phyloP scores from a whole-genome alignment of 2,888 invertebrate species.

The Epirrhoe alternata region DNA sequence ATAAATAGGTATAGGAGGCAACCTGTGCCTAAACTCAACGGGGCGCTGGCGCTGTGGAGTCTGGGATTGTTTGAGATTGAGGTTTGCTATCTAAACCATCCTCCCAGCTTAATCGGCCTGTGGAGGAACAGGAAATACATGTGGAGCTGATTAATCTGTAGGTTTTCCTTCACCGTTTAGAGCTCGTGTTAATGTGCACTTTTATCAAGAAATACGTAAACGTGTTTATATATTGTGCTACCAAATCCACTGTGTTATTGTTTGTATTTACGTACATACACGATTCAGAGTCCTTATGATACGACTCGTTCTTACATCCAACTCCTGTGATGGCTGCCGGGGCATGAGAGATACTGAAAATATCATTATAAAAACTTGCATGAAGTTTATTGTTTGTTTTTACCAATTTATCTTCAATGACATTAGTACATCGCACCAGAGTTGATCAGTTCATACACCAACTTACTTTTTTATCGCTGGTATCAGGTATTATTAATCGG shows the following conservation, averaged over 20 bases:
- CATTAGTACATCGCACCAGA: neutral
- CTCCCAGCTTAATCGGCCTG: too few species aligned
- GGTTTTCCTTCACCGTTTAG: too few species aligned
- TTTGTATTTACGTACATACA: constrained; percentile 77
- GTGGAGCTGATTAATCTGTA: too few species aligned
- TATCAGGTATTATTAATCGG: neutral
- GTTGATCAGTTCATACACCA: too few species aligned
- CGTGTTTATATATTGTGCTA: constrained; percentile 33
- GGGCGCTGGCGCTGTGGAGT: too few species aligned
- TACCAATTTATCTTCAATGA: neutral
- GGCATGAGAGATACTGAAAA: constrained; percentile 74
- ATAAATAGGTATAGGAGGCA: too few species aligned
- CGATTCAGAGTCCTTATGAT: constrained; percentile 74
- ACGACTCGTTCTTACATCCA: constrained; percentile 67
- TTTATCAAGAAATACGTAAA: neutral
- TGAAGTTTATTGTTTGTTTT: neutral
- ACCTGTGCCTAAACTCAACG: too few species aligned
- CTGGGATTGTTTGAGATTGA: too few species aligned
- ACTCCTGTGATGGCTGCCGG: constrained; percentile 59
- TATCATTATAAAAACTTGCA: constrained; percentile 32
- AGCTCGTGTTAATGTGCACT: too few species aligned
- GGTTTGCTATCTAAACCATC: too few species aligned
- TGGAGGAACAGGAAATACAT: too few species aligned
- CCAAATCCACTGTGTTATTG: constrained; percentile 42
- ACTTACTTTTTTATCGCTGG: neutral